Conservation (phyloP, 2,888 invertebrate genomes). For the Meteorus cinctellus region DNA sequence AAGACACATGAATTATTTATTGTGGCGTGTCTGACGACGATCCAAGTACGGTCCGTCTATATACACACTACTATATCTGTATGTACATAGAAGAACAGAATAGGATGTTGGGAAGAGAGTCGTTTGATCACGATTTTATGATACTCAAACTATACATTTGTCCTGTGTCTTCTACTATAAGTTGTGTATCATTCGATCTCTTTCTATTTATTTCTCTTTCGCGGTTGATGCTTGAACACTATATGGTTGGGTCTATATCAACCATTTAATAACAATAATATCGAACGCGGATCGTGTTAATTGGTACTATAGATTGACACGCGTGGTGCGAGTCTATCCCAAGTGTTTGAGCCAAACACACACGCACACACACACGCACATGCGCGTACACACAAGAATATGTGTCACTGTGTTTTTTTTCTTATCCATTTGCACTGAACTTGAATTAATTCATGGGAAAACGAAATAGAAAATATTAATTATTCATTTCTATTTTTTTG, state of each 20-base stretch:
- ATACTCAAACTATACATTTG: slow-evolving; percentile 26
- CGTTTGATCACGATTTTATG: slow-evolving; percentile 41
- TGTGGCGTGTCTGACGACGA: slow-evolving; percentile 36
- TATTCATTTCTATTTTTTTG: too few species aligned
- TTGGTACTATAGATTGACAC: slow-evolving; percentile 46
- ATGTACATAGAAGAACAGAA: slow-evolving; percentile 10
- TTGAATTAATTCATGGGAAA: too few species aligned
- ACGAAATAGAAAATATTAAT: too few species aligned
- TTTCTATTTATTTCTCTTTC: slow-evolving; percentile 16
- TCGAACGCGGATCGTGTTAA: slow-evolving; percentile 42
- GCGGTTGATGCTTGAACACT: too few species aligned
- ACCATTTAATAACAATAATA: slow-evolving; percentile 23
- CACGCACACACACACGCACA: too few species aligned
- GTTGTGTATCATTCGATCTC: slow-evolving; percentile 1
- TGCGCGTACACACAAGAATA: too few species aligned
- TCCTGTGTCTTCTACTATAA: slow-evolving; percentile 19
- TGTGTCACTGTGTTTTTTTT: too few species aligned
- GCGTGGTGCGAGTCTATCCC: slow-evolving; percentile 25
- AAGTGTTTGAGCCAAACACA: neutral
- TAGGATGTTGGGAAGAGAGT: slow-evolving; percentile 6
- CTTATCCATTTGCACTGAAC: too few species aligned
- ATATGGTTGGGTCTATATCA: neutral
- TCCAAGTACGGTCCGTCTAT: slow-evolving; percentile 29
- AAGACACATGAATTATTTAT: slow-evolving; percentile 45
- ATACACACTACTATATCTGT: slow-evolving; percentile 14